Percentiles rank a stretch among this genome's conserved stretches.
These are phyloP conservation scores for Mactra quadrangularis DNA, from an alignment of 1,140 invertebrate genomes.

Conservation along the genomic window DNA sequence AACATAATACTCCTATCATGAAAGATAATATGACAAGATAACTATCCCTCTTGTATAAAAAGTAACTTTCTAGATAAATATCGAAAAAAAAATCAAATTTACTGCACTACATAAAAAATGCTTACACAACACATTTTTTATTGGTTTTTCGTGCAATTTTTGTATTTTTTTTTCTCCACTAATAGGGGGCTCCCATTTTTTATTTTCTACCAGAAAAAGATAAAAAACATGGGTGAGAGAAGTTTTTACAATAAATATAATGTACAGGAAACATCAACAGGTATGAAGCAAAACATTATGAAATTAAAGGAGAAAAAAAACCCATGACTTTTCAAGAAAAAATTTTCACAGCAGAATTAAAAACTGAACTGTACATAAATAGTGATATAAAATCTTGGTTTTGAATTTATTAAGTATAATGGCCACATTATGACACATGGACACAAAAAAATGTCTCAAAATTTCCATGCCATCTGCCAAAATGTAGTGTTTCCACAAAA, in stretches of 20 bases:
- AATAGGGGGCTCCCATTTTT: neutral
- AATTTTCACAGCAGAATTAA: slow-evolving; percentile 25
- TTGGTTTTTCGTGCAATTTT: too few relatives aligned
- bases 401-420: neutral
- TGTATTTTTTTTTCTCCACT: too few relatives aligned
- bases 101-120: too few relatives aligned
- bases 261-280: neutral
- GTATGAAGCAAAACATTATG: too few relatives aligned
- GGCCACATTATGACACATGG: slow-evolving; percentile 41
- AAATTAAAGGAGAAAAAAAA: too few relatives aligned
- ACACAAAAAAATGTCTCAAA: neutral
- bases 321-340: slow-evolving; percentile 16
- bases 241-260: slow-evolving; percentile 23
- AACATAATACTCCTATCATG: neutral
- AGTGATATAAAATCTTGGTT: neutral
- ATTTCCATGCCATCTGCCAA: slow-evolving; percentile 37
- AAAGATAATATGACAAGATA: slow-evolving; percentile 24
- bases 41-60: slow-evolving; percentile 32
- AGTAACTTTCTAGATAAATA: too few relatives aligned
- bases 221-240: neutral
- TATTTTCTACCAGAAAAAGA: neutral
- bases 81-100: too few relatives aligned
- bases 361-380: slow-evolving; percentile 29
- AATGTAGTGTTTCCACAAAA: slow-evolving; percentile 41
- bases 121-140: too few relatives aligned